Base-by-base conservation (phyloP, 2,888 invertebrate species). In the Bombyx huttoni region DNA sequence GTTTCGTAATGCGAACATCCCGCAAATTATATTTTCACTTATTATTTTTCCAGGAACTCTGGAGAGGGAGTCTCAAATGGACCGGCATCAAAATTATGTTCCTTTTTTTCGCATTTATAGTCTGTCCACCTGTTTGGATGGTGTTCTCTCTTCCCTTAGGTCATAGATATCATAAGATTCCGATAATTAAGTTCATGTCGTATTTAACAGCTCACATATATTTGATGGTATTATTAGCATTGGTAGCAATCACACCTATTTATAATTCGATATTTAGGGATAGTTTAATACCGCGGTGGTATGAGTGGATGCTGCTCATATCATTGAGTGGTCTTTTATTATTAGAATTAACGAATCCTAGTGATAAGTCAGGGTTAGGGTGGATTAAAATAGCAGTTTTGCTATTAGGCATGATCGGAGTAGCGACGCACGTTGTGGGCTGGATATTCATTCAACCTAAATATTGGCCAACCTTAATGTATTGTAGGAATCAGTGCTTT, bases 151-250 rank as follows among this genome's bases (percentile, higher is more conserved):
- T 98, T 74, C 98, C 98, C 51, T 88, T 98, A 73, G 96, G 96
- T 47, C 97, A 98, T 89, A 95, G 95, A 83, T 98, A 96, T 89
- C 96, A 98, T 90, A 97, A 98, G 90, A 97, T 99, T 70, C 99
- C 99, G 54, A 98, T 99, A 73, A 98, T 99, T 73, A 99, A 99
- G 89, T 99, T 99, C 88, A 98, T 99, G 96, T 98, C 98, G 48
- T 99, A 99, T 86, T 91, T 99, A 67, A 98, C 99, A 33, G 98
- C 99, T 8, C 99, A 99, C 87, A 94, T 99, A 68, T 98, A 98
- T 86, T 92, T 99, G 63, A 98, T 99, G 94, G 87, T 96, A 60
- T 93, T 99, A 68, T 92, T 99, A 65, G 92, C 96, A 63, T 90
- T 98, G 65, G 96, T 96, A 55, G 96, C 94, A 48, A 96, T 96